phyloP scores from a whole-genome alignment of 2,888 invertebrate species.

The Plebejus melissa region DNA sequence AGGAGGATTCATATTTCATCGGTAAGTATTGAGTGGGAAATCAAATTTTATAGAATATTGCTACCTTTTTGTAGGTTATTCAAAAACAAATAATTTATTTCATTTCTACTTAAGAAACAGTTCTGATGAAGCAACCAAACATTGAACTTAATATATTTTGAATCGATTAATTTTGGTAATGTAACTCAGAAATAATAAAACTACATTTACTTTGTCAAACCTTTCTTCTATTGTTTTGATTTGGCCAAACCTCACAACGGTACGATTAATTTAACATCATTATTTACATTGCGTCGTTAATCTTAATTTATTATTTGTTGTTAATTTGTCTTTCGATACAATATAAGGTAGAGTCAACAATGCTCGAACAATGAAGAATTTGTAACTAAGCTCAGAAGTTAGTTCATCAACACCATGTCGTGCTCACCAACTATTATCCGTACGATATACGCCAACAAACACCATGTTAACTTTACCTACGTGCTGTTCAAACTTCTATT shows the following conservation, averaged over 20 bases:
- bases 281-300: neutral
- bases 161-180: too few species aligned
- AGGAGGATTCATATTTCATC: neutral
- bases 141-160: too few species aligned
- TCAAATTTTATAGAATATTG: neutral
- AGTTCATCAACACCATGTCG: conserved; percentile 62
- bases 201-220: neutral
- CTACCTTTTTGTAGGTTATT: neutral
- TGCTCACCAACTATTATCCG: conserved; percentile 67
- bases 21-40: neutral
- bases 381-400: conserved; percentile 52
- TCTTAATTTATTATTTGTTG: neutral
- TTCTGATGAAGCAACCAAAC: too few species aligned
- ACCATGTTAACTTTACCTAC: conserved; percentile 46
- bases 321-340: neutral
- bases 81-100: neutral
- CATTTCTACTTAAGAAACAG: too few species aligned
- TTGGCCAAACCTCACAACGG: too few species aligned
- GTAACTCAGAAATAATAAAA: too few species aligned
- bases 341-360: conserved; percentile 37
- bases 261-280: neutral
- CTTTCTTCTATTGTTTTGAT: too few species aligned
- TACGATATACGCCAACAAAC: conserved; percentile 54
- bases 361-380: conserved; percentile 51
- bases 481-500: conserved; percentile 32